phyloP scores from a whole-genome alignment of 2,797 vertebrate species.

The Pseudocheirus occidentalis region DNA sequence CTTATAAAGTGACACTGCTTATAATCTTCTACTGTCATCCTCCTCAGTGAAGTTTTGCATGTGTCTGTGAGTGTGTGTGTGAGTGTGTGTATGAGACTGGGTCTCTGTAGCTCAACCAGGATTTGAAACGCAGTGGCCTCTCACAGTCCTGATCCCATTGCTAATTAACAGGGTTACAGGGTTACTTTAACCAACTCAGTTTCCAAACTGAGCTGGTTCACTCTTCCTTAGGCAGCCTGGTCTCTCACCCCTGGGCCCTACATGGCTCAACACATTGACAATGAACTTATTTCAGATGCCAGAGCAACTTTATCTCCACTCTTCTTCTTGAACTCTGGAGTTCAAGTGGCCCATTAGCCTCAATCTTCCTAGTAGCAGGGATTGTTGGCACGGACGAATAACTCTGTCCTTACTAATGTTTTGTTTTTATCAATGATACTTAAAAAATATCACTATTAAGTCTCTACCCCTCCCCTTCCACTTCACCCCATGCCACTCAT shows the following conservation, averaged over 20 bases:
- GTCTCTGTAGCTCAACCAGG: not conserved
- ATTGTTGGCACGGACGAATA: not conserved
- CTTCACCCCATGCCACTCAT: no score
- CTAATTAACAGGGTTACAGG: no score
- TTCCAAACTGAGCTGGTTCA: not conserved
- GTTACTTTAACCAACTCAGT: not conserved
- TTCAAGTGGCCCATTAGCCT: not conserved
- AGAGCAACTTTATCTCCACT: not conserved
- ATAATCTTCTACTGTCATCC: not conserved
- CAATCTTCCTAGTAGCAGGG: not conserved
- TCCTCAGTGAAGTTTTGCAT: not conserved
- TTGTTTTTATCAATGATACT: not conserved
- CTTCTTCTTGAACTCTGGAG: not conserved
- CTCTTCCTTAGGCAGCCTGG: not conserved
- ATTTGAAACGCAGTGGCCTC: not conserved
- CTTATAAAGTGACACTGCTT: not conserved
- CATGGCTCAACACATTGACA: not conserved
- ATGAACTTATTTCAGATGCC: not conserved
- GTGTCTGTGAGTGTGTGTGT: not conserved
- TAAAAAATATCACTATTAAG: not conserved
- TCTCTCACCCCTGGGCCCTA: not conserved
- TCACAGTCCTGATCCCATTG: not conserved
- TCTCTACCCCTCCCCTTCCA: not conserved
- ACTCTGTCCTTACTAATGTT: not conserved
- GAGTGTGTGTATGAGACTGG: not conserved